Evolutionary conservation across 2,888 invertebrate genomes (phyloP), one percentile per base, ranked within the genome.

Genomic region (Morinoia aosen): DNA sequence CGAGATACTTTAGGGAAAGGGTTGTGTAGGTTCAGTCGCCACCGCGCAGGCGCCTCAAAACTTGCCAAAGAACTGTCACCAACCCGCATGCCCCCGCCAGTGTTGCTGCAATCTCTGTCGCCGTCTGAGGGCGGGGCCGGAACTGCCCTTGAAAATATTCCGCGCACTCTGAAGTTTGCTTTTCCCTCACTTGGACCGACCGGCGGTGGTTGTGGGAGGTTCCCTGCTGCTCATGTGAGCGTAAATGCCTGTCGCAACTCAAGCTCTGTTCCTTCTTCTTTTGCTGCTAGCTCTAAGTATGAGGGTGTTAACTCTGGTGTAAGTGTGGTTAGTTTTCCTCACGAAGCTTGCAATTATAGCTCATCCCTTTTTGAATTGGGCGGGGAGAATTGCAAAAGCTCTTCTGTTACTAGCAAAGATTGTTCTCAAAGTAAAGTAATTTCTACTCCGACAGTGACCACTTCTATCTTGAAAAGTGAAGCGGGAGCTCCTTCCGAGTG

Each of bases 1-100:
- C 90, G 90, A 12, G 48, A 39, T 40, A 90, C 39, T 5, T 48
- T 48, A 48, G 90, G 40, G 11, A 90, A 12, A 39, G 39, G 90
- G 16, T 10, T 48, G 12, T 5, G 90, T 39, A 90, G 90, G 39
- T 90, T 48, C 40, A 33, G 48, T 25, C 90, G 90, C 48, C 48
- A 90, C 93, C 33, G 93, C 10, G 57, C 93, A 93, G 57, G 48
- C 58, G 93, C 57, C 48, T 40, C 93, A 57, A 57, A 93, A 57
- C 93, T 33, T 19, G 57, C 25, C 58, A 57, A 57, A 19, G 93
- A 93, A 33, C 11, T 93, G n/a, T 93, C 93, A 16, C 93, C 93
- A 39, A 93, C 93, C 57, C 93, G 93, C 58, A 33, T 93, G 56
- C 93, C 93, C 11, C 14, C 48, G 40, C 90, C 90, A 19, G 76